Conservation (phyloP, 2,888 invertebrate genomes). For the Tethea ocularis region DNA sequence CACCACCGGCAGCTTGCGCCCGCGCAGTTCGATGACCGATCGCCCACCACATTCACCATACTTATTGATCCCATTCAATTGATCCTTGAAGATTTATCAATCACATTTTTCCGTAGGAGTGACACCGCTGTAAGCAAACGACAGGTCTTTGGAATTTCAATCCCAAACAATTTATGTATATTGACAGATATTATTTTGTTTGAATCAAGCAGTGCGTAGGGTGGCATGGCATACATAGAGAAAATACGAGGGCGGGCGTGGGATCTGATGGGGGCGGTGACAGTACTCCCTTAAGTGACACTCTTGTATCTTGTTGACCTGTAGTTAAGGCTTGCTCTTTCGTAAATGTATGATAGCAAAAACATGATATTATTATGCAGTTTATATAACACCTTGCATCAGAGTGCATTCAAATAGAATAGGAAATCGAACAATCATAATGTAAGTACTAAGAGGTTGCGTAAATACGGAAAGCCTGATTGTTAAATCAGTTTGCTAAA, state of each 20-base stretch:
- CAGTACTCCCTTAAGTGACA: conserved; percentile 35
- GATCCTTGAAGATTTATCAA: conserved; percentile 76
- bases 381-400: conserved; percentile 31
- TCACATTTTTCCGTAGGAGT: conserved; percentile 67
- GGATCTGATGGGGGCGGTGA: conserved; percentile 46
- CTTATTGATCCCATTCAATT: conserved; percentile 77
- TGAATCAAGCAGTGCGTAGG: conserved; percentile 48
- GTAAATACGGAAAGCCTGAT: conserved; percentile 32
- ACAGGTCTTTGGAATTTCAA: conserved; percentile 24
- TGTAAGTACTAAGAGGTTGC: conserved; percentile 25
- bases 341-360: conserved; percentile 22
- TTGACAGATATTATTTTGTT: conserved; percentile 26
- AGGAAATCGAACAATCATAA: conserved; percentile 38
- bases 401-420: conserved; percentile 22
- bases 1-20: conserved; percentile 72
- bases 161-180: not conserved
- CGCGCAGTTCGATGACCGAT: conserved; percentile 83
- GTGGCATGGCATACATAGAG: conserved; percentile 42
- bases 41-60: conserved; percentile 75
- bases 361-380: conserved; percentile 18
- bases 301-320: conserved; percentile 22
- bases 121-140: conserved; percentile 51
- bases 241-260: conserved; percentile 44
- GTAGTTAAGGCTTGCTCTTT: conserved; percentile 24
- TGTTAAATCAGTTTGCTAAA: not conserved